Percentiles rank a stretch among this genome's conserved stretches.
phyloP scores from a whole-genome alignment of 2,113 vertebrate species.

The Prietella phreatophila region DNA sequence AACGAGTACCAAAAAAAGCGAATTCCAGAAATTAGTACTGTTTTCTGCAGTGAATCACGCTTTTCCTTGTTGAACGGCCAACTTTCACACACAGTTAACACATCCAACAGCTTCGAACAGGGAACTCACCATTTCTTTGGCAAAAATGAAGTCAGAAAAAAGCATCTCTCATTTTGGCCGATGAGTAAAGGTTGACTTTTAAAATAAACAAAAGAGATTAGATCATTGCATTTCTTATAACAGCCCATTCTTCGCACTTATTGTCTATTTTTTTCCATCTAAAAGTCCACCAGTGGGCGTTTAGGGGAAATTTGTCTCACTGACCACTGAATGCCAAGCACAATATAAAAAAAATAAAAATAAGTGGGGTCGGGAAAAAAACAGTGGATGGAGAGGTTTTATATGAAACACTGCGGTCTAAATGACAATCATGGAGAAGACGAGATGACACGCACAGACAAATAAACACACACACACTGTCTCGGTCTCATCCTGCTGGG shows the following conservation, averaged over 20 bases:
- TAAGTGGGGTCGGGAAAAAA: conserved; percentile 2
- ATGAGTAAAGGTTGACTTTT: conserved; percentile 1
- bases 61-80: background rate
- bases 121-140: background rate
- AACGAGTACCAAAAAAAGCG: background rate
- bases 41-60: conserved; percentile 1
- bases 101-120: background rate
- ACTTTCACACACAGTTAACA: background rate
- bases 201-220: conserved; percentile 24
- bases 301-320: conserved; percentile 29
- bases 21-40: background rate
- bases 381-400: background rate
- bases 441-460: background rate
- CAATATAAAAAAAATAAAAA: background rate
- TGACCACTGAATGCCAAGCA: conserved; percentile 21
- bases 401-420: background rate
- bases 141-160: background rate
- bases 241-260: background rate
- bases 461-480: background rate
- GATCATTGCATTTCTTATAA: conserved; percentile 28
- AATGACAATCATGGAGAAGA: background rate
- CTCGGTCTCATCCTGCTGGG: background rate
- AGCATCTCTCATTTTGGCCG: background rate
- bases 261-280: background rate
- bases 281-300: conserved; percentile 16